Base-by-base conservation (phyloP, 2,113 vertebrate species). In the Brachypodius melanocephalos region DNA sequence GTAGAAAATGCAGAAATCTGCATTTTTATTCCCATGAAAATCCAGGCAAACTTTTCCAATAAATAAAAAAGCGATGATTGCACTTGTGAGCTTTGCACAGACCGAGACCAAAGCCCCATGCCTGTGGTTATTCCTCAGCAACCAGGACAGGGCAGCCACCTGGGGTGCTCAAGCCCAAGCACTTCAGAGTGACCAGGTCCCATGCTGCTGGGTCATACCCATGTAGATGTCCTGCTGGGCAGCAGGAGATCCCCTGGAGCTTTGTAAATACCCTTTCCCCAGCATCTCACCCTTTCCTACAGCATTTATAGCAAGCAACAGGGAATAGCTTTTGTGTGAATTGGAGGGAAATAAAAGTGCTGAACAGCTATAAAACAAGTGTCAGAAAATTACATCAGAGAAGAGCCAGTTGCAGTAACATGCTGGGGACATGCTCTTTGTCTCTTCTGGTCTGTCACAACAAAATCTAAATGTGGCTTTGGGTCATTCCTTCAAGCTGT, bases 91-190 rank as follows among this genome's bases (percentile, higher is more conserved):
- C 54, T 85, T 92, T 78, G 29, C 40, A 67, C 57, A 65, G 32
- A 32, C 7, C 14, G 7, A 52, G 3, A 14, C 36, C 12, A 73
- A 57, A n/a, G 28, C 25, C 17, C 15, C 57, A 38, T 67, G 21
- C 28, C 45, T 61, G 24, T 8, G 8, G 40, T 51, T 68, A 61
- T 46, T 21, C 17, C 18, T 6, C 76, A 69, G 63, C 11, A 58
- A 40, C 3, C 0, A 0, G 18, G 6, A n/a, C 20, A 14, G 15
- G 16, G 17, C 8, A 77, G 18, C n/a, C 15, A 17, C 52, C 42
- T 51, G 26, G 22, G 19, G 1, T 0, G 0, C 43, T 49, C 67
- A 68, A 54, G 14, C 24, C 20, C 3, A 0, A 22, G 31, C 29
- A 68, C 4, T 2, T 9, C 28, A 18, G 19, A 5, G 28, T 61